Evolutionary conservation across 2,888 invertebrate genomes (phyloP).

Genomic region (Hydrotaea diabolus): DNA sequence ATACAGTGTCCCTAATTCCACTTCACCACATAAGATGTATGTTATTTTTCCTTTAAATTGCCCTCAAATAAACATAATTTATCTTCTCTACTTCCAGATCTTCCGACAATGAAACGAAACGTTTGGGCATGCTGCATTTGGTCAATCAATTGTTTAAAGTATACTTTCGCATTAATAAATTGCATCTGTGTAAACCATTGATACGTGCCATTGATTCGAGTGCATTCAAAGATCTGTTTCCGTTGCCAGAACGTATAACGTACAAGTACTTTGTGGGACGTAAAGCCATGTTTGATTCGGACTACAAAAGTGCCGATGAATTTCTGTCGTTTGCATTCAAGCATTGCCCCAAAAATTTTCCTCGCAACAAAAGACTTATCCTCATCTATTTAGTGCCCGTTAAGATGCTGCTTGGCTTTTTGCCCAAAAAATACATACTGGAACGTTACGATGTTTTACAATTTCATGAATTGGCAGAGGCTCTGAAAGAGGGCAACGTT

Average conservation of each 20-base stretch:
- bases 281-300: constrained; percentile 99
- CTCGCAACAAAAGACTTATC: constrained; percentile 93
- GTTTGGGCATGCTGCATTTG: constrained; percentile 96
- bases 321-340: constrained; percentile 95
- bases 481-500: constrained; percentile 95
- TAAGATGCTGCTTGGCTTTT: constrained; percentile 97
- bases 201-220: constrained; percentile 98
- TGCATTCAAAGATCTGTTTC: constrained; percentile 93
- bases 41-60: no score
- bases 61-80: not conserved
- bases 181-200: constrained; percentile 95
- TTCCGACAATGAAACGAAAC: constrained; percentile 94
- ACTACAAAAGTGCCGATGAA: constrained; percentile 95
- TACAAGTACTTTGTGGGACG: constrained; percentile 98
- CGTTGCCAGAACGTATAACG: constrained; percentile 95
- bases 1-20: no score
- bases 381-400: constrained; percentile 97
- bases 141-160: constrained; percentile 98
- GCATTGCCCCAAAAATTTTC: constrained; percentile 90
- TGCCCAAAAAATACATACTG: constrained; percentile 91
- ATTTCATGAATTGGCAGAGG: constrained; percentile 93
- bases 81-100: constrained; percentile 81
- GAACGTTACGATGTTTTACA: constrained; percentile 94
- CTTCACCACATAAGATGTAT: no score
- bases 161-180: constrained; percentile 94